Evolutionary conservation across 2,113 vertebrate genomes (phyloP).

Genomic region (Bos indicus): DNA sequence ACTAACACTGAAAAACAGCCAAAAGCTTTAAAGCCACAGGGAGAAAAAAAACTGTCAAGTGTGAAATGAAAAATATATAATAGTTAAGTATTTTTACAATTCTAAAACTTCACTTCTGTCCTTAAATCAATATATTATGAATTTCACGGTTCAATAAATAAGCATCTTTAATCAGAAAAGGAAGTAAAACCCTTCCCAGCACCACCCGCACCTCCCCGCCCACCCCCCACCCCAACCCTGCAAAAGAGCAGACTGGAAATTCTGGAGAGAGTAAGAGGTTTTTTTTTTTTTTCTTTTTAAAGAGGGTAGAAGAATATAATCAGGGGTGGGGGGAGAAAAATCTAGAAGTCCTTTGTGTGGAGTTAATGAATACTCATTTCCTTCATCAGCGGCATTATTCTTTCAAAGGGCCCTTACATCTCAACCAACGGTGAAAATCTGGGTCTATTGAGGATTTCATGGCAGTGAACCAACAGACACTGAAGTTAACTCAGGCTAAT

Average conservation of each 20-base stretch:
- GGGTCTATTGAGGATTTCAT: background rate
- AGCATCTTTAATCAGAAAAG: conserved; percentile 2
- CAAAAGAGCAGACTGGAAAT: background rate
- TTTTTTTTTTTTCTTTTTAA: background rate
- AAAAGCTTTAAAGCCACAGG: conserved; percentile 32
- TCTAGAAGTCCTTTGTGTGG: background rate
- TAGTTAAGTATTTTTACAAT: background rate
- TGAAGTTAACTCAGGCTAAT: background rate
- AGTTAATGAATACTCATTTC: background rate
- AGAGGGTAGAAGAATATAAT: background rate
- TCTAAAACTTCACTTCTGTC: conserved; percentile 30
- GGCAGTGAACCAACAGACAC: background rate
- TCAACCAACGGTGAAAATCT: background rate
- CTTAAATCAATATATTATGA: background rate
- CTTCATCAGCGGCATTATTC: background rate
- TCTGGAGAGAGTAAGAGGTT: background rate
- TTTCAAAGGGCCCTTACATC: background rate
- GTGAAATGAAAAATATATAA: background rate
- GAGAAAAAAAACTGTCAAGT: background rate
- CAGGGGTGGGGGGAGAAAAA: background rate
- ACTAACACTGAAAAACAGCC: conserved; percentile 36
- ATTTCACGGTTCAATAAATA: background rate
- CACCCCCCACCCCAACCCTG: background rate
- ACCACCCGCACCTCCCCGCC: background rate
- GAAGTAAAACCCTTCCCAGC: background rate